Conservation (phyloP, 2,113 vertebrate genomes). For the Ptilonorhynchus violaceus region DNA sequence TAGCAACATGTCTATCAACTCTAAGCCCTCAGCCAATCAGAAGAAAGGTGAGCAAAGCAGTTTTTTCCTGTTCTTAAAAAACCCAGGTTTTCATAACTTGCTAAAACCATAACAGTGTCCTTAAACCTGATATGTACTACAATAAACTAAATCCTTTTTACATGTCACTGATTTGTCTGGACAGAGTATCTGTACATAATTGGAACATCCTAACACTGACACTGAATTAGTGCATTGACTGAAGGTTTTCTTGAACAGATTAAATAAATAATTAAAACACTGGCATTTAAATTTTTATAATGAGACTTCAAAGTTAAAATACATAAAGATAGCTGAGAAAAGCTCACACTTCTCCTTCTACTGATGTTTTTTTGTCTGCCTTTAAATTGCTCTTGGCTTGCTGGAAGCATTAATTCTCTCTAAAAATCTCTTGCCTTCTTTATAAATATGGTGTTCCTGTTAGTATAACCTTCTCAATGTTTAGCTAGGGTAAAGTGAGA, state of each 20-base stretch:
- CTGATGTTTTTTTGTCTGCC: neutral
- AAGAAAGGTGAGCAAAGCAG: no score
- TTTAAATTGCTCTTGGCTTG: neutral
- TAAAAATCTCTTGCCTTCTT: neutral
- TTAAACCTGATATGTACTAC: neutral
- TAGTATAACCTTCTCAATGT: neutral
- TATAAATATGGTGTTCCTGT: neutral
- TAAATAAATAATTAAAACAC: neutral
- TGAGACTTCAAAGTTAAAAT: neutral
- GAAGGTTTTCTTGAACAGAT: neutral
- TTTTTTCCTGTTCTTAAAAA: no score
- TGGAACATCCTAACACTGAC: neutral
- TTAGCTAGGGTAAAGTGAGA: neutral
- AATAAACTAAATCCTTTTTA: neutral
- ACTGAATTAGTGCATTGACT: neutral
- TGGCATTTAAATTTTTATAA: neutral
- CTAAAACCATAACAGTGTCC: neutral
- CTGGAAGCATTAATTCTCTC: neutral
- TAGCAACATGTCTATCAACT: no score
- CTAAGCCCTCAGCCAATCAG: no score
- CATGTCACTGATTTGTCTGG: neutral
- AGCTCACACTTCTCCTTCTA: neutral
- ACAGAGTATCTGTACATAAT: neutral
- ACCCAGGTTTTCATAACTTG: no score
- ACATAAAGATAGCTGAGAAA: neutral